These are phyloP conservation scores for Lasioglossum morio DNA, from an alignment of 2,888 invertebrate genomes.

Conservation along the genomic window DNA sequence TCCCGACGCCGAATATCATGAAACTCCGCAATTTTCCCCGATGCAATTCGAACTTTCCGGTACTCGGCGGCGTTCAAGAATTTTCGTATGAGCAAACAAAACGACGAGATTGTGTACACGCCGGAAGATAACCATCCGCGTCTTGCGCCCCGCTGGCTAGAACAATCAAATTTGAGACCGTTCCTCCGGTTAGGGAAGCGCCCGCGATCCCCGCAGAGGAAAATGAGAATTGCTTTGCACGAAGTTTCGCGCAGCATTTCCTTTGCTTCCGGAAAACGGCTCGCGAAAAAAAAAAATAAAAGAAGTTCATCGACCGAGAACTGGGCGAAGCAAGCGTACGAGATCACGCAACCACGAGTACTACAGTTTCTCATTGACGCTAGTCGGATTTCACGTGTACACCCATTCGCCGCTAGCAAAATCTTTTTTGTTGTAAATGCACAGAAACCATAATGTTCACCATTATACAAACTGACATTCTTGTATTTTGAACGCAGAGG, in stretches of 20 bases:
- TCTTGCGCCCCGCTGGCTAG: not conserved
- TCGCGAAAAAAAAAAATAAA: not conserved
- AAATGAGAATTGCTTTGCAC: slow-evolving; percentile 14
- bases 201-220: not conserved
- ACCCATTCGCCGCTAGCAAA: not conserved
- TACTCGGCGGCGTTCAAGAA: slow-evolving; percentile 39
- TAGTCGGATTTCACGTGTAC: not conserved
- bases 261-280: not conserved
- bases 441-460: not conserved
- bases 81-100: slow-evolving; percentile 55
- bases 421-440: not conserved
- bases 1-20: slow-evolving; percentile 39
- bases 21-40: slow-evolving; percentile 50
- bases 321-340: not conserved
- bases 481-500: not conserved
- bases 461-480: not conserved
- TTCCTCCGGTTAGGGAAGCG: slow-evolving; percentile 8
- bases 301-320: not conserved
- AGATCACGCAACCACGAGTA: not conserved
- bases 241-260: not conserved
- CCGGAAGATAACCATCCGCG: slow-evolving; percentile 31
- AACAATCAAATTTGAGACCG: slow-evolving; percentile 31
- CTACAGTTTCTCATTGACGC: not conserved
- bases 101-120: slow-evolving; percentile 30
- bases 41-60: slow-evolving; percentile 60